Percentiles rank a stretch among this genome's conserved stretches.
Conservation (phyloP, 2,888 invertebrate genomes). For the Torymus tubicola region DNA sequence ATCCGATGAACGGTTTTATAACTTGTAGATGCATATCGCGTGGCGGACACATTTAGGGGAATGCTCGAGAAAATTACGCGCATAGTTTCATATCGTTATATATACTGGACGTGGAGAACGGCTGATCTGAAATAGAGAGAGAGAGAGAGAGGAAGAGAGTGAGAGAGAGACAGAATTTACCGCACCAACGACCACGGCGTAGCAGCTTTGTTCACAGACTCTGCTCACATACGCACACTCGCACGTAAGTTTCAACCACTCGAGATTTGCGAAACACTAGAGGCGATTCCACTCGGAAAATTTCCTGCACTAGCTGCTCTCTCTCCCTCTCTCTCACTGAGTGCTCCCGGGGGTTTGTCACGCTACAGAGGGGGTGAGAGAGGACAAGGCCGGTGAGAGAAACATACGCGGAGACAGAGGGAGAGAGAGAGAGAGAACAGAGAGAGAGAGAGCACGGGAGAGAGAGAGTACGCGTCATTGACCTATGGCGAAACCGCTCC, state of each 20-base stretch:
- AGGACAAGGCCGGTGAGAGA: neutral
- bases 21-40: constrained; percentile 29
- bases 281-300: constrained; percentile 47
- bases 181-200: no score
- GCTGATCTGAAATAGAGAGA: constrained; percentile 25
- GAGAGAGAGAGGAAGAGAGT: constrained; percentile 11
- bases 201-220: constrained; percentile 21
- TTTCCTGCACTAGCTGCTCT: constrained; percentile 16
- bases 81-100: constrained; percentile 45
- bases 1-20: constrained; percentile 25
- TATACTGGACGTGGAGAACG: neutral
- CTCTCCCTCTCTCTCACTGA: neutral
- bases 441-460: neutral
- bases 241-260: constrained; percentile 29
- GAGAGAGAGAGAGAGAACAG: constrained; percentile 7
- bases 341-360: constrained; percentile 42
- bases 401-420: neutral
- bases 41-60: no score
- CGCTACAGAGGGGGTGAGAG: constrained; percentile 7
- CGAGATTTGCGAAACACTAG: constrained; percentile 46
- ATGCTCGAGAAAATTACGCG: constrained; percentile 34
- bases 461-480: constrained; percentile 33
- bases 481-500: constrained; percentile 34
- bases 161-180: constrained; percentile 6
- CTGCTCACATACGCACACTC: neutral